A percentile compares a stretch with the other conserved stretches of the same genome.
phyloP scores from a whole-genome alignment of 2,888 invertebrate species.

The Pristionchus arcanus region DNA sequence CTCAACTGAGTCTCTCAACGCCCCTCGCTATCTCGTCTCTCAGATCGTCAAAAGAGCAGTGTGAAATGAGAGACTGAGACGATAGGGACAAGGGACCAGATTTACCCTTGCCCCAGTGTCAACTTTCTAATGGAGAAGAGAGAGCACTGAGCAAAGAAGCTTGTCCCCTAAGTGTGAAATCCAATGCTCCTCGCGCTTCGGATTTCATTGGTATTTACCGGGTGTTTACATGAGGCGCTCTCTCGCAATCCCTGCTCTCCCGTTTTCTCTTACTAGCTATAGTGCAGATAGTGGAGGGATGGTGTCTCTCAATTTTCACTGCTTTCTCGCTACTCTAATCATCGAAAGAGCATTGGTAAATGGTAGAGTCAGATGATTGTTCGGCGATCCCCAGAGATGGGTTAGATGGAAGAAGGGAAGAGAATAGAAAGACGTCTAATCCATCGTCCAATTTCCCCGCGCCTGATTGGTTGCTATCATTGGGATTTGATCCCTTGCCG shows the following conservation, averaged over 20 bases:
- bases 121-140: conserved; percentile 26
- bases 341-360: background rate
- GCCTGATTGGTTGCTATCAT: conserved; percentile 48
- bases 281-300: background rate
- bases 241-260: background rate
- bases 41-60: background rate
- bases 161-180: conserved; percentile 39
- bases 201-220: conserved; percentile 17
- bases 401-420: background rate
- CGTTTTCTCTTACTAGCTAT: background rate
- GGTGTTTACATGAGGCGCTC: conserved; percentile 7
- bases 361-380: background rate
- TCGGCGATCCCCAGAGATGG: background rate
- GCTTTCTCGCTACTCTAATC: background rate
- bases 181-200: conserved; percentile 5
- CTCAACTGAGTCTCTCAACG: too few relatives aligned
- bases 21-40: too few relatives aligned
- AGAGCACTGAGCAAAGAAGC: conserved; percentile 44
- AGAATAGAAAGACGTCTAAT: background rate
- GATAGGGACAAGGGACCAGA: conserved; percentile 30
- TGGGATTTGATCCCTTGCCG: conserved; percentile 37
- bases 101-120: conserved; percentile 18
- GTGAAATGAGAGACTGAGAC: background rate
- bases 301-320: background rate
- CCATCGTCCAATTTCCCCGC: conserved; percentile 26